phyloP scores from a whole-genome alignment of 2,888 invertebrate genomes.

The Tetranychus truncatus region DNA sequence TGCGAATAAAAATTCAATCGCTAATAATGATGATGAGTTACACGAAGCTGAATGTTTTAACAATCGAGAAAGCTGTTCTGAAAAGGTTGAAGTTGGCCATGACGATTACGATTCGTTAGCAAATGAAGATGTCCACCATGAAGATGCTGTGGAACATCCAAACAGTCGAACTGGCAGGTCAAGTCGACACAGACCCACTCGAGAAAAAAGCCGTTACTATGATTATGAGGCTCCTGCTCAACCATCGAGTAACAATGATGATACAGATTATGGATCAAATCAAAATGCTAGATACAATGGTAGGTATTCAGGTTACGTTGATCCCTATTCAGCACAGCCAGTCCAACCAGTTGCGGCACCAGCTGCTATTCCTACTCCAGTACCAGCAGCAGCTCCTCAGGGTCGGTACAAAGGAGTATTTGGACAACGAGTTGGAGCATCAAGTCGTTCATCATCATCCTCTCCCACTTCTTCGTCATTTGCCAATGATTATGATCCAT shows the following conservation, averaged over 20 bases:
- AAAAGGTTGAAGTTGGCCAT: conserved; percentile 1
- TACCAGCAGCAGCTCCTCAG: neutral
- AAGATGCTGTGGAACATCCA: conserved; percentile 5
- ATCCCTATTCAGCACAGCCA: neutral
- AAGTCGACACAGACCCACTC: neutral
- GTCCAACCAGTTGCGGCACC: neutral
- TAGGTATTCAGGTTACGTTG: neutral
- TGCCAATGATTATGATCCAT: neutral
- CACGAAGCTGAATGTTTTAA: neutral
- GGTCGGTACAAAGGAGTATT: neutral
- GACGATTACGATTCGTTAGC: neutral
- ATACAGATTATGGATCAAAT: neutral
- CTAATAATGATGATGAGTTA: neutral
- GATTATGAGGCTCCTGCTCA: neutral
- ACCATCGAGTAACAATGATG: neutral
- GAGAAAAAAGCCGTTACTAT: neutral
- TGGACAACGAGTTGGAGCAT: conserved; percentile 3
- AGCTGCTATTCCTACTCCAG: neutral
- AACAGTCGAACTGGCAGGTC: neutral
- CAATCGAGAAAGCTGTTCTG: neutral
- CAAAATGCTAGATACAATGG: neutral
- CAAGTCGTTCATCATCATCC: neutral
- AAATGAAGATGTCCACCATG: neutral
- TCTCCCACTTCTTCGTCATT: neutral
- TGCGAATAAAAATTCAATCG: neutral